These are phyloP conservation scores for Altica lythri DNA, from an alignment of 2,888 invertebrate species.

Conservation along the genomic window DNA sequence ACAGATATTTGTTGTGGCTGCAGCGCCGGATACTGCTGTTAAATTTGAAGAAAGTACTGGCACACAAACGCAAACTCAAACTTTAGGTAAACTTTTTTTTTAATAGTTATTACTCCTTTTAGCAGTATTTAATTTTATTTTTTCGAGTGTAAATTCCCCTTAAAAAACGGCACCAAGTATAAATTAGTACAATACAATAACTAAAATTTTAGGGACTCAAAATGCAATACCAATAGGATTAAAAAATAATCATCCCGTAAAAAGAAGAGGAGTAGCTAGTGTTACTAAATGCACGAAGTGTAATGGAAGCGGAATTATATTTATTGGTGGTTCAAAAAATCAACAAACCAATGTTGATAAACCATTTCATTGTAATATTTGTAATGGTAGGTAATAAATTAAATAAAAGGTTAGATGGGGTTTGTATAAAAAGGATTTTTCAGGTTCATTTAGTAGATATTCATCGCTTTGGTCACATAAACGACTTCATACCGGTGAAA, in stretches of 20 bases:
- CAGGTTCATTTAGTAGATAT: conserved; percentile 76
- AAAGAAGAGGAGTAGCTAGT: conserved; percentile 79
- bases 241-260: conserved; percentile 72
- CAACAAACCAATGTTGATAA: conserved; percentile 71
- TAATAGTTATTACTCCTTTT: too few species aligned
- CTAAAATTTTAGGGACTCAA: conserved; percentile 55
- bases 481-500: conserved; percentile 80
- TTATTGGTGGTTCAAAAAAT: conserved; percentile 71
- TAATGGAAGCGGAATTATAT: conserved; percentile 86
- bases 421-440: too few species aligned
- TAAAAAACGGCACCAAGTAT: too few species aligned
- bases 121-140: too few species aligned
- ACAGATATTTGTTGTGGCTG: conserved; percentile 68
- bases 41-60: conserved; percentile 55
- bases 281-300: conserved; percentile 89
- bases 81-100: too few species aligned
- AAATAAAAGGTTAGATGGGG: too few species aligned
- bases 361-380: conserved; percentile 87
- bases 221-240: conserved; percentile 59
- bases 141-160: too few species aligned
- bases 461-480: conserved; percentile 90
- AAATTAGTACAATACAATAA: too few species aligned
- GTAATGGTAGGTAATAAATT: conserved; percentile 64
- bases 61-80: conserved; percentile 49
- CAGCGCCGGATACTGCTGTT: conserved; percentile 52